Evolutionary conservation across 1,140 invertebrate genomes (phyloP).

Genomic region (Zeugodacus cucurbitae): DNA sequence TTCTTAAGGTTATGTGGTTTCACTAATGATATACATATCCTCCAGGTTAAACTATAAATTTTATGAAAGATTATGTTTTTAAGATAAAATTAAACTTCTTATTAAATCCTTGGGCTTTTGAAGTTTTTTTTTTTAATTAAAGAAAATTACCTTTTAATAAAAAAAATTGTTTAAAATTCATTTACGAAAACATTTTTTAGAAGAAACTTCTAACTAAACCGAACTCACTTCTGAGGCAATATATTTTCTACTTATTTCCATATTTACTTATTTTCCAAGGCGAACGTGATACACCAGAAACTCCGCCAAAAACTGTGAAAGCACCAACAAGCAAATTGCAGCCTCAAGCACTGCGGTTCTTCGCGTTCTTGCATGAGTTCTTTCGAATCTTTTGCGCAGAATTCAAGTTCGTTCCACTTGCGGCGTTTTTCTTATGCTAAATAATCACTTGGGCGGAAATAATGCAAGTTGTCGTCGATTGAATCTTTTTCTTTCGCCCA

Average conservation of each 20-base stretch:
- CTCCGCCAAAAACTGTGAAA: not conserved
- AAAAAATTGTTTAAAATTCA: too few relatives aligned
- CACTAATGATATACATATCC: too few relatives aligned
- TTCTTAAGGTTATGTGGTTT: too few relatives aligned
- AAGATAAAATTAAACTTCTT: too few relatives aligned
- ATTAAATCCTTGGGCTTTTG: too few relatives aligned
- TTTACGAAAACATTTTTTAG: too few relatives aligned
- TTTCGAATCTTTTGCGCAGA: not conserved
- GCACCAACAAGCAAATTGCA: not conserved
- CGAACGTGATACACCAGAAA: not conserved
- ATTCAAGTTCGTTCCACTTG: not conserved
- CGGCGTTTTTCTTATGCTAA: not conserved
- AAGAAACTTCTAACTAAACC: not conserved
- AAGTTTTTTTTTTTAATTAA: too few relatives aligned
- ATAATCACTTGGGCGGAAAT: slow-evolving; percentile 29
- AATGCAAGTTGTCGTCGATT: slow-evolving; percentile 15
- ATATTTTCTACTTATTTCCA: not conserved
- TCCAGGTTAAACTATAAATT: too few relatives aligned
- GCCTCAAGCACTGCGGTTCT: not conserved
- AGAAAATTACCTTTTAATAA: too few relatives aligned
- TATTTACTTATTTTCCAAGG: not conserved
- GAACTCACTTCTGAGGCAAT: not conserved
- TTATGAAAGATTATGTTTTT: too few relatives aligned
- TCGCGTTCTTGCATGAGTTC: not conserved
- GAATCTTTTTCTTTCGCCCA: not conserved